Percentiles rank a stretch among this genome's conserved stretches.
Evolutionary conservation across 2,888 invertebrate species (phyloP).

Genomic region (Operophtera brumata): DNA sequence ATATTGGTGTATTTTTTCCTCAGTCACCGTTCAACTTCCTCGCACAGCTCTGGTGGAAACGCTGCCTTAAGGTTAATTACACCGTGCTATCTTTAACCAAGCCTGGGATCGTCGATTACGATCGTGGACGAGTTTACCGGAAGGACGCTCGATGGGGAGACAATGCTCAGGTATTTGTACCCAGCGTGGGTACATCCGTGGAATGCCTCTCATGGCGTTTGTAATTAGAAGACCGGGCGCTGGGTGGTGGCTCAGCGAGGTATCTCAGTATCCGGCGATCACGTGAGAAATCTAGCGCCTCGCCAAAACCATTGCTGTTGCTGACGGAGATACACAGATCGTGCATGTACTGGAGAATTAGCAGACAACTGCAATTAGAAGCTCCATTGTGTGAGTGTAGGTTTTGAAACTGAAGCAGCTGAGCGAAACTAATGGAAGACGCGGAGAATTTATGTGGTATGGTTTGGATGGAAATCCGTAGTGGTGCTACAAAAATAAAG

Average conservation of each 20-base stretch:
- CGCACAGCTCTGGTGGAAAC: too few species aligned
- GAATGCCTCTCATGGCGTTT: conserved; percentile 58
- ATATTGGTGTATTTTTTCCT: too few species aligned
- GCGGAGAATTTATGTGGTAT: too few species aligned
- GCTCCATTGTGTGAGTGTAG: not conserved
- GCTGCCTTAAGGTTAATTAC: too few species aligned
- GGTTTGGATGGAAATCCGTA: not conserved
- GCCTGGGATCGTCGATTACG: conserved; percentile 51
- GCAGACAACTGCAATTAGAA: conserved; percentile 4
- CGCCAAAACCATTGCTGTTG: conserved; percentile 19
- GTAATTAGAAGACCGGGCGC: conserved; percentile 67
- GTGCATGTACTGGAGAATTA: not conserved
- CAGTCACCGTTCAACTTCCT: too few species aligned
- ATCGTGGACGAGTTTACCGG: conserved; percentile 59
- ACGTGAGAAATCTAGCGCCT: conserved; percentile 67
- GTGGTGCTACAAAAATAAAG: conserved; percentile 1
- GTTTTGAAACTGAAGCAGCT: not conserved
- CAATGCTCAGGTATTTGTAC: conserved; percentile 56
- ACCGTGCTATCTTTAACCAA: conserved; percentile 31
- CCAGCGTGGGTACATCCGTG: conserved; percentile 53
- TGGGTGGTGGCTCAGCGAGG: conserved; percentile 45
- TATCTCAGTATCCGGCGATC: conserved; percentile 67
- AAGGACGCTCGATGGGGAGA: conserved; percentile 53
- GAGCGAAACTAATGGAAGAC: not conserved
- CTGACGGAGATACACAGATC: not conserved